These are phyloP conservation scores for Hypsopygia costalis DNA, from an alignment of 2,888 invertebrate genomes.

Conservation along the genomic window DNA sequence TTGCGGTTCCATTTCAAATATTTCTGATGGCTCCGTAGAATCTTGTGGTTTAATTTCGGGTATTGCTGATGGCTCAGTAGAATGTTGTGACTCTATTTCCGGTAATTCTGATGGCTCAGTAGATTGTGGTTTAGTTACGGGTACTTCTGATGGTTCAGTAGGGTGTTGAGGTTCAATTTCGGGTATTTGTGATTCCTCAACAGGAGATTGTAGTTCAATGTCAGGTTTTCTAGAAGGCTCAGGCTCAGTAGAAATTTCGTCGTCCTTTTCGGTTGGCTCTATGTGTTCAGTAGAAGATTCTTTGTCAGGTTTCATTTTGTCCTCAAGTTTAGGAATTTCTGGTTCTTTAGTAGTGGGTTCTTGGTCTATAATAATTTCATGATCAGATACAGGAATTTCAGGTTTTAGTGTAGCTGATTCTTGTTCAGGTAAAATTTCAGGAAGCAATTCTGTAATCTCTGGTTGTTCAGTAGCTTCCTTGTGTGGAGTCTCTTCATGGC, in stretches of 20 bases:
- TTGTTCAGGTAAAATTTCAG: background rate
- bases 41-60: background rate
- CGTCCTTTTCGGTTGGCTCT: background rate
- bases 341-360: conserved; percentile 5
- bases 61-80: background rate
- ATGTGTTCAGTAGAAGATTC: background rate
- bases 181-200: conserved; percentile 4
- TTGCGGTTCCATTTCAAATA: background rate
- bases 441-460: background rate
- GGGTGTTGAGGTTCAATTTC: background rate
- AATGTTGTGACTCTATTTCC: background rate
- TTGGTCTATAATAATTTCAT: background rate
- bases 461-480: background rate
- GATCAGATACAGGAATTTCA: too few species aligned
- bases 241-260: background rate
- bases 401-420: conserved; percentile 3
- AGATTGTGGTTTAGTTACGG: background rate
- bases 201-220: background rate
- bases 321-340: background rate
- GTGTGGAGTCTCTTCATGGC: background rate
- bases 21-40: background rate
- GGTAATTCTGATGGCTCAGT: conserved; percentile 6
- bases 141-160: background rate
- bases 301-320: background rate
- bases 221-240: background rate